Conservation (phyloP, 2,797 vertebrate genomes). For the Notoglanidium macrostoma region DNA sequence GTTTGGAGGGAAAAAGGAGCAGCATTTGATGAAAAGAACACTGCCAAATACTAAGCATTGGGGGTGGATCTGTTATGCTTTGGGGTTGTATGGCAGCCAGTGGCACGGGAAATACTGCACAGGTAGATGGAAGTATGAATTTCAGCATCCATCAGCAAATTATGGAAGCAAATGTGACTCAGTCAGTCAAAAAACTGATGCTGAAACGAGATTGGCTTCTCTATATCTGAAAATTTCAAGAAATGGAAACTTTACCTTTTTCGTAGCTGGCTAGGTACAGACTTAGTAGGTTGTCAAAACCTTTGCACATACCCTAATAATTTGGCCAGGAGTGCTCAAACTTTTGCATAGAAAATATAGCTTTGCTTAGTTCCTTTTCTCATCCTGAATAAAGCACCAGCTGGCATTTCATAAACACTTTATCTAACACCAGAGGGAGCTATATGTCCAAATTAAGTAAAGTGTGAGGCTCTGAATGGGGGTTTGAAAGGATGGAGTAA, state of each 20-base stretch:
- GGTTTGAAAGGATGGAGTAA: neutral
- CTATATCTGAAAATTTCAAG: neutral
- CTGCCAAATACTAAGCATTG: neutral
- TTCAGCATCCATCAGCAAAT: neutral
- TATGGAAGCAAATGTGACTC: neutral
- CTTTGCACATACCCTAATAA: neutral
- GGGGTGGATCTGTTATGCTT: neutral
- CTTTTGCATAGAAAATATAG: neutral
- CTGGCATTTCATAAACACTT: neutral
- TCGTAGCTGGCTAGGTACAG: neutral
- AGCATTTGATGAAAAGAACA: neutral
- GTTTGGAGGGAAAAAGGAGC: neutral
- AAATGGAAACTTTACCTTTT: neutral
- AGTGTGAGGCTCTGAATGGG: neutral
- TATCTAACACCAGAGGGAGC: slow-evolving; percentile 34
- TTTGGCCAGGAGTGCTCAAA: neutral
- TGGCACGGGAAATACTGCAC: neutral
- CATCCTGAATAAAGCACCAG: neutral
- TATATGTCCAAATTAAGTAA: slow-evolving; percentile 12
- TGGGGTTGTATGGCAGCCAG: neutral
- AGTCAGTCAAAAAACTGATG: neutral
- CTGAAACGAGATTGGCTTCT: neutral
- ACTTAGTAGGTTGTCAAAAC: neutral
- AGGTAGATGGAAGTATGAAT: neutral
- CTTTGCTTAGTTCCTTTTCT: neutral